Evolutionary conservation across 1,140 invertebrate species (phyloP).

Genomic region (Augochlora pura): DNA sequence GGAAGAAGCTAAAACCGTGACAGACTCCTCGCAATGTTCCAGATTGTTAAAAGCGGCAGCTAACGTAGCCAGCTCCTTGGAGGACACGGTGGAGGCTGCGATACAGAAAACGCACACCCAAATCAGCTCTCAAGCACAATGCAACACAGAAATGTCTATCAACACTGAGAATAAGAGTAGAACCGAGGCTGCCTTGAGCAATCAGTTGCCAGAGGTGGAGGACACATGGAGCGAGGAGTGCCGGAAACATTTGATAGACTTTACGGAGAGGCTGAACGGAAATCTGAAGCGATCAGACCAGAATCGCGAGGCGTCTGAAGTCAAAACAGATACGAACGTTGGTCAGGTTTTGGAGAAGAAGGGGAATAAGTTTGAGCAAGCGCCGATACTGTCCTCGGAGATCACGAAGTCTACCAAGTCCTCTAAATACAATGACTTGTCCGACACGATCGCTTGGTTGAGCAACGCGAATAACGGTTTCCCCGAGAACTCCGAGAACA

Average conservation of each 20-base stretch:
- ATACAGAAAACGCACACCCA: constrained; percentile 66
- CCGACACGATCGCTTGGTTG: constrained; percentile 64
- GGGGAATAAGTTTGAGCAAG: background rate
- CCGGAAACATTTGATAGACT: constrained; percentile 86
- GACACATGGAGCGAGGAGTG: constrained; percentile 84
- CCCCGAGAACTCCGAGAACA: constrained; percentile 32
- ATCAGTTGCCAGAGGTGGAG: constrained; percentile 70
- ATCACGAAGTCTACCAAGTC: background rate
- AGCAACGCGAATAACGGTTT: constrained; percentile 39
- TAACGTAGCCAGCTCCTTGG: constrained; percentile 84
- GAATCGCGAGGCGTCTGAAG: constrained; percentile 73
- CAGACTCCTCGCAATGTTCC: constrained; percentile 64
- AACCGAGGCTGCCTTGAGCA: constrained; percentile 12
- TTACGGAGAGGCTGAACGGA: constrained; percentile 88
- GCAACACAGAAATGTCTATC: background rate
- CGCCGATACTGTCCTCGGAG: background rate
- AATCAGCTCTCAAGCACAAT: constrained; percentile 17
- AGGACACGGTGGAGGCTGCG: constrained; percentile 84
- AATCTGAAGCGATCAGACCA: constrained; percentile 89
- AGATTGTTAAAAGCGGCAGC: constrained; percentile 84
- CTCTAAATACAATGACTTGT: constrained; percentile 33
- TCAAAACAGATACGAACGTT: constrained; percentile 12
- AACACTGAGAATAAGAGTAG: background rate
- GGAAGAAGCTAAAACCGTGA: constrained; percentile 1
- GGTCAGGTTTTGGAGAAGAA: constrained; percentile 47